phyloP scores from a whole-genome alignment of 2,797 vertebrate species.

The Diceros bicornis region DNA sequence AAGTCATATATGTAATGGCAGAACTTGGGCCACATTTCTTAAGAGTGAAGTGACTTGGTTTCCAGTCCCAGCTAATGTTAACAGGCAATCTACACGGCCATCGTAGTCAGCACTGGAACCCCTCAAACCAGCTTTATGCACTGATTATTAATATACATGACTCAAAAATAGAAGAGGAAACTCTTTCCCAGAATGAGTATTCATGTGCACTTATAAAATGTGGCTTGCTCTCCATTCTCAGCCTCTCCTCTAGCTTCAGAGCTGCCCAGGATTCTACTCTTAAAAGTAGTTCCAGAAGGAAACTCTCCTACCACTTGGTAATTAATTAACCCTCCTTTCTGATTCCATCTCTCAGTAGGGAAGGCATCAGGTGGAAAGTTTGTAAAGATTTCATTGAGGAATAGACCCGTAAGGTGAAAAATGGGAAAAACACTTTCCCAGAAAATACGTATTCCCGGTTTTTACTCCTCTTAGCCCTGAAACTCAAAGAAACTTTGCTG shows the following conservation, averaged over 20 bases:
- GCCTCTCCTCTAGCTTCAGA: background rate
- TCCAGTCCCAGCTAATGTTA: background rate
- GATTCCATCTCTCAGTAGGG: background rate
- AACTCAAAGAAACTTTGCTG: background rate
- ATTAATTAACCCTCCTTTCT: background rate
- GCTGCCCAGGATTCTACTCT: background rate
- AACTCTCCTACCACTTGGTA: background rate
- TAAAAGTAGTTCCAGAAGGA: conserved; percentile 41
- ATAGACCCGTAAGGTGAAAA: background rate
- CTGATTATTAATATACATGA: background rate
- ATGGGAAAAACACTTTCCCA: background rate
- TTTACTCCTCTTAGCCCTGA: background rate
- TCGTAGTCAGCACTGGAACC: background rate
- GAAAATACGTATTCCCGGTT: background rate
- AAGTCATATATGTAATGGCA: background rate
- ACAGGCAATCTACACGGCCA: no score
- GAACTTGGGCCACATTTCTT: background rate
- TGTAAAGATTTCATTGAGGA: background rate
- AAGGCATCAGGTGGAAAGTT: background rate
- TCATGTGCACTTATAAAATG: background rate
- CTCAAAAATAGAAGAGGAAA: background rate
- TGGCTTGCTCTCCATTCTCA: background rate
- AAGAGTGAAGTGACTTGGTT: background rate
- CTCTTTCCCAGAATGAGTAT: background rate
- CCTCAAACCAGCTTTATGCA: background rate